These are phyloP conservation scores for Archips crataeganus DNA, from an alignment of 2,888 invertebrate species.

Conservation along the genomic window DNA sequence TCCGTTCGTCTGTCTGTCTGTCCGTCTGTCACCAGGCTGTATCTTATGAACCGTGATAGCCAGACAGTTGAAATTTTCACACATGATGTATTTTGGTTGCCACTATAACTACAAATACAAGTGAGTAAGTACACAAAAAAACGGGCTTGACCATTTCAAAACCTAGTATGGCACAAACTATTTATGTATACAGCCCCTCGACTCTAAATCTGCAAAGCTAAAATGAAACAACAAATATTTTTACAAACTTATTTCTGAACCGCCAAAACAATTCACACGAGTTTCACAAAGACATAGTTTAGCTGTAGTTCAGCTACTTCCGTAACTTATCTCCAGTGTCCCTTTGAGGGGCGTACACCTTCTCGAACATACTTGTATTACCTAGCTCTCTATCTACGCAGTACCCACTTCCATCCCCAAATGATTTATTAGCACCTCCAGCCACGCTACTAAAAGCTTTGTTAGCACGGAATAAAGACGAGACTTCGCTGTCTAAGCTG, in stretches of 20 bases:
- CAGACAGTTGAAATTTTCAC: too few relatives aligned
- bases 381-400: slow-evolving; percentile 71
- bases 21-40: too few relatives aligned
- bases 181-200: too few relatives aligned
- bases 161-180: too few relatives aligned
- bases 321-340: slow-evolving; percentile 58
- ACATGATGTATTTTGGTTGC: too few relatives aligned
- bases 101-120: too few relatives aligned
- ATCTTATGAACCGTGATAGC: too few relatives aligned
- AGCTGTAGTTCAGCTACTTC: slow-evolving; percentile 49
- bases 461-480: slow-evolving; percentile 59
- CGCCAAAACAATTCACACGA: slow-evolving; percentile 2
- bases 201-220: not conserved
- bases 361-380: slow-evolving; percentile 65
- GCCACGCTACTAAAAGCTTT: slow-evolving; percentile 57
- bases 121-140: too few relatives aligned
- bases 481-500: slow-evolving; percentile 60
- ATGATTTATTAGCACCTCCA: slow-evolving; percentile 58
- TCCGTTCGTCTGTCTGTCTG: too few relatives aligned
- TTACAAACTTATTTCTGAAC: not conserved
- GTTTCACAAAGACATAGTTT: slow-evolving; percentile 34
- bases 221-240: slow-evolving; percentile 5
- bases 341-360: slow-evolving; percentile 73
- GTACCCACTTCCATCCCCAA: slow-evolving; percentile 62
- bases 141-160: too few relatives aligned